Conservation (phyloP, 64 coral and sea anemone genomes). For the Stichodactyla helianthus region DNA sequence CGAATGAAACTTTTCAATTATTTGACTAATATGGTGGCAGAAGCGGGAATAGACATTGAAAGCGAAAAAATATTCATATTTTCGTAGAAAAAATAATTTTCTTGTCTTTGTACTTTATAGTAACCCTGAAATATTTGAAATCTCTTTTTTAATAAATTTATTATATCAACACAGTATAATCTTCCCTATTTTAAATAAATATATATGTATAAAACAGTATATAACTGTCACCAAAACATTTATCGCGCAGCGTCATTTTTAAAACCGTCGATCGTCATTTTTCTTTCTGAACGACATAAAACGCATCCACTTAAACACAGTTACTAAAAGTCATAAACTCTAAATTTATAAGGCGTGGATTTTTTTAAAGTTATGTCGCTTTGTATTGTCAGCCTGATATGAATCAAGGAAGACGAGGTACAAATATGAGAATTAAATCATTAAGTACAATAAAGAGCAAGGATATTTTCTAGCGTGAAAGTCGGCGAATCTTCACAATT, state of each 20-base stretch:
- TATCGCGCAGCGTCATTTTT: neutral
- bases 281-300: neutral
- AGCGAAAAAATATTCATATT: neutral
- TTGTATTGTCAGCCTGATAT: neutral
- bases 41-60: neutral
- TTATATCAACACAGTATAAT: no score
- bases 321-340: neutral
- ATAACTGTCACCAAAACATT: neutral
- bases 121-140: no score
- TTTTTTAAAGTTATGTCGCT: neutral
- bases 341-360: neutral
- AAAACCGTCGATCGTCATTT: neutral
- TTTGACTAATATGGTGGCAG: neutral
- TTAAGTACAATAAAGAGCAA: neutral
- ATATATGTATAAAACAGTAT: neutral
- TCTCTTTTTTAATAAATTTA: no score
- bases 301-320: neutral
- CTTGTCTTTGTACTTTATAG: neutral
- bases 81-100: neutral
- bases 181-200: no score
- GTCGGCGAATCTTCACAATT: no score
- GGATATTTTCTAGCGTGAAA: no score
- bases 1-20: neutral
- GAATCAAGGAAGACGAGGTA: neutral
- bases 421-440: neutral